Evolutionary conservation across 2,113 vertebrate genomes (phyloP).

Genomic region (Limanda limanda): DNA sequence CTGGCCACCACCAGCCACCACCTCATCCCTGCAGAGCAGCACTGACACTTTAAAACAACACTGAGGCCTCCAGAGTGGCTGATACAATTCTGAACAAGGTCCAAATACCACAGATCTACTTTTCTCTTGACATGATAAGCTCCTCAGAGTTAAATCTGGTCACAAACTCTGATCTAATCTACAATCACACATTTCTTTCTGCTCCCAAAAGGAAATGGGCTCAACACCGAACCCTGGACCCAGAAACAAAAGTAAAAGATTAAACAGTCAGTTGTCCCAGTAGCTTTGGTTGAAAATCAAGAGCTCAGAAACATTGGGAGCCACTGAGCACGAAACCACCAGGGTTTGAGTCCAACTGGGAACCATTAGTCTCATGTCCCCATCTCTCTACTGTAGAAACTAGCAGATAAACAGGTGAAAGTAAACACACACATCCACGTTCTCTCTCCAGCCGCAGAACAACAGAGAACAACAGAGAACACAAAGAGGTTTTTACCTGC

Average conservation of each 20-base stretch:
- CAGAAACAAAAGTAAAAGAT: no score
- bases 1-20: conserved; percentile 68
- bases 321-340: not conserved
- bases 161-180: not conserved
- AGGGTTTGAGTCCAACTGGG: not conserved
- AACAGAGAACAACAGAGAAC: not conserved
- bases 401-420: conserved; percentile 15
- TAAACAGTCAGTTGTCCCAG: no score
- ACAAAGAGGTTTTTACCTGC: conserved; percentile 60
- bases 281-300: not conserved
- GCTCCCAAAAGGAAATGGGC: not conserved
- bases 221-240: not conserved
- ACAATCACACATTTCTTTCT: not conserved
- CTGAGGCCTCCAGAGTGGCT: no score
- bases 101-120: not conserved
- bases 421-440: not conserved
- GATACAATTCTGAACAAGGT: no score
- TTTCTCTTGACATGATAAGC: no score
- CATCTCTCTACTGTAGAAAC: not conserved
- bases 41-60: not conserved
- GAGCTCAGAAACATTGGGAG: not conserved
- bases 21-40: conserved; percentile 83
- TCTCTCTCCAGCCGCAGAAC: not conserved
- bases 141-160: no score
- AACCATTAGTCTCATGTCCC: not conserved